Conservation (phyloP, 2,797 vertebrate species). For the Schizothorax lantsangensis region DNA sequence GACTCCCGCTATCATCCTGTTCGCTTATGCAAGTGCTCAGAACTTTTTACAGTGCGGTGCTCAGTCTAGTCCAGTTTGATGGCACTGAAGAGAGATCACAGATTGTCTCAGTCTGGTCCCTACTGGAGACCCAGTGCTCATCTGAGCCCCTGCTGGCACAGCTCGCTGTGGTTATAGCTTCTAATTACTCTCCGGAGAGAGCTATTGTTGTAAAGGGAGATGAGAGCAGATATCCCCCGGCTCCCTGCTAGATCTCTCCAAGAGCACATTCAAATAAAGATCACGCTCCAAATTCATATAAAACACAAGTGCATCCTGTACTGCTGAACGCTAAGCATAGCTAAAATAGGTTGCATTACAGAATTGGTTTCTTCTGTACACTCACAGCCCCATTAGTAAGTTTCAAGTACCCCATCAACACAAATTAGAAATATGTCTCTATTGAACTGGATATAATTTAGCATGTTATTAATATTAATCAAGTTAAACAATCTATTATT, state of each 20-base stretch:
- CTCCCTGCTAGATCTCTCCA: constrained; percentile 49
- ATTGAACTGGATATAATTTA: neutral
- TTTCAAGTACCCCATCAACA: constrained; percentile 2
- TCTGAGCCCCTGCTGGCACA: constrained; percentile 46
- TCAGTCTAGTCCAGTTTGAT: neutral
- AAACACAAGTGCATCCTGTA: constrained; percentile 10
- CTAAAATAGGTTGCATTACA: neutral
- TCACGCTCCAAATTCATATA: constrained; percentile 34
- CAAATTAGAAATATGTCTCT: neutral
- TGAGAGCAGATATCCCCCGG: constrained; percentile 43
- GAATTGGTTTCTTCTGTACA: neutral
- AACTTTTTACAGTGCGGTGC: neutral
- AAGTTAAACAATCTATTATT: neutral
- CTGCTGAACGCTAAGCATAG: neutral
- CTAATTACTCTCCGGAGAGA: constrained; percentile 62
- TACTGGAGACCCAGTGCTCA: constrained; percentile 27
- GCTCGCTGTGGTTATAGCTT: constrained; percentile 56
- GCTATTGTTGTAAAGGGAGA: constrained; percentile 52
- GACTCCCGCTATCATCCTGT: neutral
- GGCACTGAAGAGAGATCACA: constrained; percentile 31
- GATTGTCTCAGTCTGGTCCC: constrained; percentile 31
- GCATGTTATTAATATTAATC: constrained; percentile 12
- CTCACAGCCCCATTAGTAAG: neutral
- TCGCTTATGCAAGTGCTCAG: neutral
- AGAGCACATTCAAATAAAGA: constrained; percentile 56